Evolutionary conservation across 2,888 invertebrate genomes (phyloP).

Genomic region (Polyploca ridens): DNA sequence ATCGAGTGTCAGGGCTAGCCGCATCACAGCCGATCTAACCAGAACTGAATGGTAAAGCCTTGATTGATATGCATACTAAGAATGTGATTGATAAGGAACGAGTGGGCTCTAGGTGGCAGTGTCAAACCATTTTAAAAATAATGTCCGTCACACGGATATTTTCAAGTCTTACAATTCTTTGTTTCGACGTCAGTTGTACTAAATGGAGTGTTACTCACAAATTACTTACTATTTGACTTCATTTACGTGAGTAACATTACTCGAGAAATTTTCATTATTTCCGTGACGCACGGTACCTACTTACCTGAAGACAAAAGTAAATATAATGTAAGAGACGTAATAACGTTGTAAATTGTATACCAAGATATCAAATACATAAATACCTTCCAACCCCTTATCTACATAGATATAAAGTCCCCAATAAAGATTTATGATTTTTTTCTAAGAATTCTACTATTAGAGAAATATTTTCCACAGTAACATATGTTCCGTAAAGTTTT

Average conservation of each 20-base stretch:
- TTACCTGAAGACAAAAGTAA: conserved; percentile 6
- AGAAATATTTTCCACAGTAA: neutral
- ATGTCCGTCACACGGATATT: neutral
- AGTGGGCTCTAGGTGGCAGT: neutral
- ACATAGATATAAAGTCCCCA: neutral
- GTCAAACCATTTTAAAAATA: neutral
- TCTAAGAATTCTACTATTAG: neutral
- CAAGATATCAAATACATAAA: neutral
- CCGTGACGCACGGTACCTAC: neutral
- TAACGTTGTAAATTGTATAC: neutral
- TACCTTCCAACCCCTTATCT: neutral
- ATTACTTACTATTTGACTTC: neutral
- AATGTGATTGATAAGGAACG: neutral
- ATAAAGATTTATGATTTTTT: neutral
- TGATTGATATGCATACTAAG: conserved; percentile 12
- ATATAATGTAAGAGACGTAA: neutral
- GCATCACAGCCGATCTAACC: conserved; percentile 11
- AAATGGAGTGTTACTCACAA: neutral
- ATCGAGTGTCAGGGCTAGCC: conserved; percentile 30
- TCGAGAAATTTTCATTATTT: neutral
- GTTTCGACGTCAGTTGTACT: neutral
- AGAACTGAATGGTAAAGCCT: conserved; percentile 3
- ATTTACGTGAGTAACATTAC: neutral
- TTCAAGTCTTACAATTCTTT: neutral
- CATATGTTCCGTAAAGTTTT: neutral